Conservation (phyloP, 2,113 vertebrate genomes). For the Trochalopteron elliotii region DNA sequence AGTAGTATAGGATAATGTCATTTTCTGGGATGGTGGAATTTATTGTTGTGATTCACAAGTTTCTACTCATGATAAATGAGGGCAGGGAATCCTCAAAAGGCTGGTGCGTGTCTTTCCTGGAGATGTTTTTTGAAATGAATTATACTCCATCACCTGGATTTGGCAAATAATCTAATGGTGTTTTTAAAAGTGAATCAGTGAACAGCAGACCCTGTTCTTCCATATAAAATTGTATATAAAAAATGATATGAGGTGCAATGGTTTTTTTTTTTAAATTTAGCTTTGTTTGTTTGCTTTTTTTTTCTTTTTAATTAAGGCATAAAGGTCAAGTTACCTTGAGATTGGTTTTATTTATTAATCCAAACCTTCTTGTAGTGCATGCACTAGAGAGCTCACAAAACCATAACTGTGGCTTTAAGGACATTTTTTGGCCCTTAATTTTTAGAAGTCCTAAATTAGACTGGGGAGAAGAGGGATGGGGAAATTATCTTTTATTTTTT, state of each 20-base stretch:
- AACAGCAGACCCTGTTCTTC: neutral
- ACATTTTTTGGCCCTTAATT: neutral
- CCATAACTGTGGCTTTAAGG: neutral
- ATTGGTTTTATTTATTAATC: neutral
- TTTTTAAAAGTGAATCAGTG: slow-evolving; percentile 28
- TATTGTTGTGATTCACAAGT: neutral
- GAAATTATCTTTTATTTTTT: neutral
- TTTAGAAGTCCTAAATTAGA: neutral
- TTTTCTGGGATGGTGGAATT: slow-evolving; percentile 6
- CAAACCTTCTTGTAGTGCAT: neutral
- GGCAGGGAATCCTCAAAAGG: neutral
- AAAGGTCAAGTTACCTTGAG: neutral
- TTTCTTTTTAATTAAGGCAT: neutral
- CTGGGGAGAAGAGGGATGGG: neutral
- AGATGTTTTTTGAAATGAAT: slow-evolving; percentile 9
- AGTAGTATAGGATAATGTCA: slow-evolving; percentile 4
- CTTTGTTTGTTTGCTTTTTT: neutral
- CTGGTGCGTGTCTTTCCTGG: neutral
- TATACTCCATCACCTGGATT: neutral
- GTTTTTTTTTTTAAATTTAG: neutral
- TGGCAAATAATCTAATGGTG: slow-evolving; percentile 23
- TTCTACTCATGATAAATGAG: neutral
- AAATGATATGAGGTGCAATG: neutral
- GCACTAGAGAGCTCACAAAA: neutral
- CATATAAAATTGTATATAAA: neutral